These are phyloP conservation scores for Orcinus orca DNA, from an alignment of 2,113 vertebrate species.

Conservation along the genomic window DNA sequence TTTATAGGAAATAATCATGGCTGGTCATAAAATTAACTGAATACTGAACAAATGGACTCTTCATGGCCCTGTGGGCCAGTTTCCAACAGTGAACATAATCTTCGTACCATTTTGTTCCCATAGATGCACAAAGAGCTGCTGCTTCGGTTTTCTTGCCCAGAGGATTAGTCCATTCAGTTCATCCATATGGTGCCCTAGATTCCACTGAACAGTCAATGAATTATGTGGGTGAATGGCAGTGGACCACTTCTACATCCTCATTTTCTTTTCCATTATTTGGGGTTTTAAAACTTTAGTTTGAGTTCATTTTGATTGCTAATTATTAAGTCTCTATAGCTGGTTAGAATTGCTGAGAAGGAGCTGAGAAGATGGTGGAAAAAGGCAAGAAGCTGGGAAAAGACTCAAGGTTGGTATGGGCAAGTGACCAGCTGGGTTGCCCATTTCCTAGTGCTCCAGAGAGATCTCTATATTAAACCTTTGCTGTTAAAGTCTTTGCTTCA, in stretches of 20 bases:
- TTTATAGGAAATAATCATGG: background rate
- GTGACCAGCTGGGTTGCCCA: fast-evolving
- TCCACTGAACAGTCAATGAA: background rate
- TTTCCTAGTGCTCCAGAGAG: background rate
- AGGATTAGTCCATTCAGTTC: background rate
- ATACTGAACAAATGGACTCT: background rate
- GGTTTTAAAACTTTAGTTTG: background rate
- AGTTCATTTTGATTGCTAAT: background rate
- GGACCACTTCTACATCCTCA: background rate
- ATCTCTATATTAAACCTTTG: background rate
- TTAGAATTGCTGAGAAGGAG: background rate
- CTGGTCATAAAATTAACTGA: background rate
- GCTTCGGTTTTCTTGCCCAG: background rate
- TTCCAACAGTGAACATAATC: background rate
- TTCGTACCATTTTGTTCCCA: background rate
- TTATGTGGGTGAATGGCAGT: background rate
- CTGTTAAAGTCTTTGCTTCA: background rate
- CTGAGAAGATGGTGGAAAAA: background rate
- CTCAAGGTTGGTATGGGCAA: background rate
- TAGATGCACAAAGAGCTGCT: background rate
- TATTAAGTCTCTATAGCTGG: background rate
- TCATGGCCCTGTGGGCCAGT: background rate
- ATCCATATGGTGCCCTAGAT: background rate
- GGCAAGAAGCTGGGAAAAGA: background rate
- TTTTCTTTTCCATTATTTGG: background rate